Evolutionary conservation across 2,888 invertebrate species (phyloP), one percentile per base, ranked within the genome.

Genomic region (Beris morrisii): DNA sequence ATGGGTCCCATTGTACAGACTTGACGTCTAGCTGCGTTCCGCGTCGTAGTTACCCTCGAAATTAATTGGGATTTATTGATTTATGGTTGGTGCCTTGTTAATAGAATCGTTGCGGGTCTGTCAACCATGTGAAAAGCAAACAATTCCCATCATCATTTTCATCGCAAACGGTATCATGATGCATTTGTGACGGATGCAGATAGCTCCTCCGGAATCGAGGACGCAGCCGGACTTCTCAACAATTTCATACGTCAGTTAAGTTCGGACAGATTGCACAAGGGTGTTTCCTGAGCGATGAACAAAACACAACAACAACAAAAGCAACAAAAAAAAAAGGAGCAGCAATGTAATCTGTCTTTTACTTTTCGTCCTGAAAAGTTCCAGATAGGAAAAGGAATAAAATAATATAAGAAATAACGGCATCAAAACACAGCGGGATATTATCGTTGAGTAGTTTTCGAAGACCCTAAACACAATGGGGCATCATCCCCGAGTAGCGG

Each of bases 21-120:
- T 38, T 5, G 38, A 38, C 38, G 38, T 30, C 52, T 15, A n/a
- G 31, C 30, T 53, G 46, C 9, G 38, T 38, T 38, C 38, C 22
- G 4, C 5, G 31, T 5, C 54, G 54, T 31, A 31, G 54, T 15
- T 43, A 15, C 43, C 13, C 53, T 13, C 30, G 43, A 67, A 67
- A 66, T 66, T 66, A 68, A 68, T 68, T 68, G 68, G 66, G 57
- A 66, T 68, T 68, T 68, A 68, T 68, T 68, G 68, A 68, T 68
- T 68, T 68, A 68, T 66, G 68, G 64, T 58, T 56, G 2, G 30
- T 52, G 66, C 55, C 66, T 64, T 53, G 68, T 68, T 66, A 68
- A 66, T 68, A 64, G 58, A 68, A 66, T 57, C 58, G 66, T 68
- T 68, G 68, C 66, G 66, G 64, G 31, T 57, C 68, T 64, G 68